Evolutionary conservation across 2,888 invertebrate genomes (phyloP), one percentile per base, ranked within the genome.

Genomic region (Xanthorhoe spadicearia): DNA sequence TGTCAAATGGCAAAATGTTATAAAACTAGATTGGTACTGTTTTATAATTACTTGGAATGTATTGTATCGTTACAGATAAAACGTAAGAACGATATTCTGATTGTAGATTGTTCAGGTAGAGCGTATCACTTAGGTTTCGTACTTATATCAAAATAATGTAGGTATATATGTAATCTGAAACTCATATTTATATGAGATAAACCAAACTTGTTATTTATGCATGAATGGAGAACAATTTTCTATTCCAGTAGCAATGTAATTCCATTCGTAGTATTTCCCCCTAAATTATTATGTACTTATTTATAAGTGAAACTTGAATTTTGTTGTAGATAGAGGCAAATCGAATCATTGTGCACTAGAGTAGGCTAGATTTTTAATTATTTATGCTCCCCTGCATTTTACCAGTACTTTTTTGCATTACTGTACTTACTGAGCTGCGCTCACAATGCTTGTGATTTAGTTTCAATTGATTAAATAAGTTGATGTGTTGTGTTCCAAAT

Each of bases 251-350:
- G 70, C 38, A 71, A 70, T 71, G 64, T 70, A 72, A 70, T 71
- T 75, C 66, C 74, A 77, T 71, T 75, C 74, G 70, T 76, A 79
- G 77, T 70, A 70, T 75, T 76, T 75, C 76, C 69, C 68, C 73
- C 73, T 74, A 71, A 73, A 67, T 67, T 71, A 61, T 38, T 32
- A 61, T 50, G 69, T 77, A 77, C 69, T 72, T 79, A 76, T 70
- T 71, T 75, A 71, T 83, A 83, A 81, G 81, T 77, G 75, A 77
- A 79, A 77, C 68, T 60, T 53, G 55, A 62, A 52, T 13, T 82
- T 77, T 75, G 66, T 71, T 82, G 82, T 84, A 84, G 77, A 80
- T 83, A 82, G 75, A 78, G 70, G 71, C 69, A 69, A 73, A 77
- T 74, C 66, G 66, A 72, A 73, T 73, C 63, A 57, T 64, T 68